Percentiles rank a stretch among this genome's conserved stretches.
phyloP scores from a whole-genome alignment of 2,113 vertebrate species.

The Cichladusa arquata region DNA sequence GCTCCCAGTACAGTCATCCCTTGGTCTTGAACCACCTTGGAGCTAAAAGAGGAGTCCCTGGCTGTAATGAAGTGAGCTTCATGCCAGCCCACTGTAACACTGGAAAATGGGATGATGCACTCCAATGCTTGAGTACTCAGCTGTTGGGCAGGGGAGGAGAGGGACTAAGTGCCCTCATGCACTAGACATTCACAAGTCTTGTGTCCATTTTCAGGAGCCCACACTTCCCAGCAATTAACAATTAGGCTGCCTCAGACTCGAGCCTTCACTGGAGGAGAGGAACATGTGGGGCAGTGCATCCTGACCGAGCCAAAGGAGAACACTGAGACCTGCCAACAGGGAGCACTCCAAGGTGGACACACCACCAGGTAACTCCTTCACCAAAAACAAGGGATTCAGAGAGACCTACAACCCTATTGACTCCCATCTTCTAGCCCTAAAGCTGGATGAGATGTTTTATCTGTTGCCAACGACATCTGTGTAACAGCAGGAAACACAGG shows the following conservation, averaged over 20 bases:
- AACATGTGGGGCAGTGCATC: not conserved
- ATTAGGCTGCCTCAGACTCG: not conserved
- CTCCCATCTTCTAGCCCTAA: not conserved
- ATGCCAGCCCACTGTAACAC: not conserved
- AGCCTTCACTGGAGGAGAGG: not conserved
- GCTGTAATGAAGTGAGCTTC: accelerated
- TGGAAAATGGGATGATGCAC: not conserved
- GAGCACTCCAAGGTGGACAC: not conserved
- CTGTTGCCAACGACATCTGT: not conserved
- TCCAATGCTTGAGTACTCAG: not conserved
- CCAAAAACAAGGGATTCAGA: not conserved
- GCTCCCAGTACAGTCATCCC: not conserved
- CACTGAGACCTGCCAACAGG: not conserved
- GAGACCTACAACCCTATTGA: not conserved
- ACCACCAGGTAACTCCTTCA: not conserved
- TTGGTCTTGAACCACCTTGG: not conserved
- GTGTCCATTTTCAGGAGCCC: not conserved
- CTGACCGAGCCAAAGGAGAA: not conserved
- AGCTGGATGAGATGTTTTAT: not conserved
- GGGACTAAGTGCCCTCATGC: not conserved
- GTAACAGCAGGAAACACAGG: not conserved
- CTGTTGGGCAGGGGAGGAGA: not conserved
- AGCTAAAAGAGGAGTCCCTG: not conserved
- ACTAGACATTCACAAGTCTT: not conserved
- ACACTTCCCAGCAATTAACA: not conserved